Percentiles rank a stretch among this genome's conserved stretches.
Evolutionary conservation across 2,888 invertebrate species (phyloP).

Genomic region (Synergus umbraculus): DNA sequence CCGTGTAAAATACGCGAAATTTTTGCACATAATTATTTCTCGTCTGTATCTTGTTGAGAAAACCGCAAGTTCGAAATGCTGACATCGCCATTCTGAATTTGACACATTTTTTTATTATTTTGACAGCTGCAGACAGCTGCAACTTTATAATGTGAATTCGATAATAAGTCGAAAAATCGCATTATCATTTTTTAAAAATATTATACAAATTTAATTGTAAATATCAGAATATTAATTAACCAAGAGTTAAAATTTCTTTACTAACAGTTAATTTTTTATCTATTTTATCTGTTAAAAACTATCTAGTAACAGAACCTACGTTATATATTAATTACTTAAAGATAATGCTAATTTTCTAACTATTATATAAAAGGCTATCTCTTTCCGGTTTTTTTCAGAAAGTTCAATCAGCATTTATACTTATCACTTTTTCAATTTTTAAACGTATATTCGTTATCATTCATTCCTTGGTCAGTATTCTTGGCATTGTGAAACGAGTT

Average conservation of each 20-base stretch:
- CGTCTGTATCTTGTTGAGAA: not conserved
- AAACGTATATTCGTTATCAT: not conserved
- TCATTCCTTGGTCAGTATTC: conserved; percentile 12
- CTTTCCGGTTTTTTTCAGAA: too few species aligned
- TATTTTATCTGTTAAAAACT: too few species aligned
- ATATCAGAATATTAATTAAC: too few species aligned
- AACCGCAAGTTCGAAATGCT: not conserved
- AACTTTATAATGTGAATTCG: not conserved
- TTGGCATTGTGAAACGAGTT: conserved; percentile 7
- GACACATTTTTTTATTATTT: not conserved
- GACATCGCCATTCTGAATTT: not conserved
- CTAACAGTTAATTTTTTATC: too few species aligned
- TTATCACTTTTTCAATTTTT: not conserved
- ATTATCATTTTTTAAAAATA: not conserved
- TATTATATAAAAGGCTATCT: too few species aligned
- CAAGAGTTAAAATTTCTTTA: too few species aligned
- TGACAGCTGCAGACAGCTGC: not conserved
- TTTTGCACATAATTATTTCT: conserved; percentile 1
- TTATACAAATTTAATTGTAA: too few species aligned
- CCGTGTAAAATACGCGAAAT: not conserved
- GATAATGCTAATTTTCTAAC: too few species aligned
- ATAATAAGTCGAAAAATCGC: not conserved
- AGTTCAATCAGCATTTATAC: too few species aligned
- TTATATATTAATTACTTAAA: too few species aligned
- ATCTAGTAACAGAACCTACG: too few species aligned